phyloP scores from a whole-genome alignment of 2,888 invertebrate species.

The Crematogaster levior region DNA sequence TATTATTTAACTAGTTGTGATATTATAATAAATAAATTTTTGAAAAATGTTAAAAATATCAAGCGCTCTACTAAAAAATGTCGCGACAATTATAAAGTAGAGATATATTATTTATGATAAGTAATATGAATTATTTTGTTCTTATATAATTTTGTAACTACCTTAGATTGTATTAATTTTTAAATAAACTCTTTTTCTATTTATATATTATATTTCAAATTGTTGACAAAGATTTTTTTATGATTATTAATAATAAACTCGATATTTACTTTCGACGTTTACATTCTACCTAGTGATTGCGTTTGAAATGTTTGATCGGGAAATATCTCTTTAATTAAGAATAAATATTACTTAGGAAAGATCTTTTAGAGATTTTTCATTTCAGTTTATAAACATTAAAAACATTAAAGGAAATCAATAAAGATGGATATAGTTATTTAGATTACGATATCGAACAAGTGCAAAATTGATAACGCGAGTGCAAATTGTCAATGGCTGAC shows the following conservation, averaged over 20 bases:
- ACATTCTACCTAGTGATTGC: not conserved
- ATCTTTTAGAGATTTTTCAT: not conserved
- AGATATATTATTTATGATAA: not conserved
- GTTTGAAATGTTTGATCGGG: not conserved
- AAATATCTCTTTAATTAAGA: not conserved
- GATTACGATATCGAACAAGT: not conserved
- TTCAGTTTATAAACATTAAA: not conserved
- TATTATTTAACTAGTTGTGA: not conserved
- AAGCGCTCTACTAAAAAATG: not conserved
- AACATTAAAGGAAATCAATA: not conserved
- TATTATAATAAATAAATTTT: not conserved
- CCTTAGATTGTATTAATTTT: not conserved
- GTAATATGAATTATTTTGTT: not conserved
- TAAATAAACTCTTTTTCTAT: not conserved
- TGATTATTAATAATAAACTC: not conserved
- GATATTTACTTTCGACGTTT: not conserved
- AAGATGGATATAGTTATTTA: not conserved
- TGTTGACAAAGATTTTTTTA: not conserved
- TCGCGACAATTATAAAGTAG: not conserved
- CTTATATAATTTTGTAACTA: not conserved
- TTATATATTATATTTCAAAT: not conserved
- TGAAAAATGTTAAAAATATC: not conserved
- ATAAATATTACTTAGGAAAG: not conserved
- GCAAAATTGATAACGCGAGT: constrained; percentile 35
- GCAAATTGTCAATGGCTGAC: constrained; percentile 26